Evolutionary conservation across 2,797 vertebrate species (phyloP).

Genomic region (Pseudomugil tenellus): DNA sequence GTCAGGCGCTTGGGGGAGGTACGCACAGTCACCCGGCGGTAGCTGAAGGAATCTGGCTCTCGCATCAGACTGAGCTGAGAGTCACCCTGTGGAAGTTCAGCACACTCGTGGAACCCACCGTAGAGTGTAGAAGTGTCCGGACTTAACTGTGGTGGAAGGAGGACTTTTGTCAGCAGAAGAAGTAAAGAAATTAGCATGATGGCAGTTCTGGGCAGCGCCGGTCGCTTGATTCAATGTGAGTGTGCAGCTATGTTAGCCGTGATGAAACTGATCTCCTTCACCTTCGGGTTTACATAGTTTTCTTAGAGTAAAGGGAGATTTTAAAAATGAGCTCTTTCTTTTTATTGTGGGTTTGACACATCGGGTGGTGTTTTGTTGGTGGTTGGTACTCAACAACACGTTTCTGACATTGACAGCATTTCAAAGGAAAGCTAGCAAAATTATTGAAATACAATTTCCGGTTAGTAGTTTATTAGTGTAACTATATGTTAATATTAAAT

Average conservation of each 20-base stretch:
- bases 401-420: slow-evolving; percentile 64
- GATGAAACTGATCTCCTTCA: neutral
- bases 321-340: no score
- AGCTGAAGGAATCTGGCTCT: slow-evolving; percentile 57
- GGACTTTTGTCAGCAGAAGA: neutral
- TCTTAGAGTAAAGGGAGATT: no score
- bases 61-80: neutral
- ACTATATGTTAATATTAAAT: fast-evolving
- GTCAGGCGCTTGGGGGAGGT: fast-evolving
- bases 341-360: neutral
- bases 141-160: neutral
- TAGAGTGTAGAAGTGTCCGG: neutral
- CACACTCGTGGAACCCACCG: neutral
- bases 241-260: slow-evolving; percentile 36
- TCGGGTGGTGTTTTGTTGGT: neutral
- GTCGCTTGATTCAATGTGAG: slow-evolving; percentile 76
- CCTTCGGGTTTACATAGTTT: slow-evolving; percentile 4
- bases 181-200: slow-evolving; percentile 46
- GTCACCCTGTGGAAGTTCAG: neutral
- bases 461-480: neutral
- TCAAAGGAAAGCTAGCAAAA: neutral
- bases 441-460: neutral
- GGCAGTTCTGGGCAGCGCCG: slow-evolving; percentile 70
- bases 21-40: slow-evolving; percentile 2
- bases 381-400: slow-evolving; percentile 22